phyloP scores from a whole-genome alignment of 2,113 vertebrate genomes.

The Oxyura jamaicensis region DNA sequence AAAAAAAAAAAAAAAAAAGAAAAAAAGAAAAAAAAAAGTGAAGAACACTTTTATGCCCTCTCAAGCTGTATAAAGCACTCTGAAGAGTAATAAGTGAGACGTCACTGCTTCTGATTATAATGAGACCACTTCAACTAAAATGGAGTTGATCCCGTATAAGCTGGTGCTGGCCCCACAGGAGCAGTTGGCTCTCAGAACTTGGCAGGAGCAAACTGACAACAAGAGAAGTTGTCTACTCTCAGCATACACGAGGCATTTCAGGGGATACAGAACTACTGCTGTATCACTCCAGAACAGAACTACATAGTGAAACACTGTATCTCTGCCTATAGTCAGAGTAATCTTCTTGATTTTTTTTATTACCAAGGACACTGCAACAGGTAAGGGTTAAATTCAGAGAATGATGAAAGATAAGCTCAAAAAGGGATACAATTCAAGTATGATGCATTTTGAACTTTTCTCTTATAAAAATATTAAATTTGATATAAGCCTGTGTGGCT shows the following conservation, averaged over 20 bases:
- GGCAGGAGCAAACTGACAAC: neutral
- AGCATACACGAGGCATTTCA: neutral
- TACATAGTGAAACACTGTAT: neutral
- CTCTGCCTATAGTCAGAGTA: neutral
- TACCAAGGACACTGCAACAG: neutral
- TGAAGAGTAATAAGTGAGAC: neutral
- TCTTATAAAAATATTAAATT: neutral
- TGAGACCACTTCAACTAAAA: neutral
- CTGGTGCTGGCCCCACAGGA: neutral
- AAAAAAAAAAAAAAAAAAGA: no score
- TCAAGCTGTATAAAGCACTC: neutral
- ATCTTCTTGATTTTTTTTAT: neutral
- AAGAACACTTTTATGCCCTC: neutral
- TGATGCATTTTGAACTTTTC: neutral
- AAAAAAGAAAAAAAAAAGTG: neutral
- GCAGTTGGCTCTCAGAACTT: neutral
- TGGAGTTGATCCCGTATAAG: neutral
- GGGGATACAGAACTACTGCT: neutral
- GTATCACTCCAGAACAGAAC: accelerated
- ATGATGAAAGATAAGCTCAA: neutral
- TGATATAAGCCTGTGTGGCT: neutral
- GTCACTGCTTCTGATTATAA: neutral
- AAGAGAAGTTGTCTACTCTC: neutral
- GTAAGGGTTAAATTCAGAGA: neutral
- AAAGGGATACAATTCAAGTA: neutral